phyloP scores from a whole-genome alignment of 2,888 invertebrate genomes.

The Baccha elongata region DNA sequence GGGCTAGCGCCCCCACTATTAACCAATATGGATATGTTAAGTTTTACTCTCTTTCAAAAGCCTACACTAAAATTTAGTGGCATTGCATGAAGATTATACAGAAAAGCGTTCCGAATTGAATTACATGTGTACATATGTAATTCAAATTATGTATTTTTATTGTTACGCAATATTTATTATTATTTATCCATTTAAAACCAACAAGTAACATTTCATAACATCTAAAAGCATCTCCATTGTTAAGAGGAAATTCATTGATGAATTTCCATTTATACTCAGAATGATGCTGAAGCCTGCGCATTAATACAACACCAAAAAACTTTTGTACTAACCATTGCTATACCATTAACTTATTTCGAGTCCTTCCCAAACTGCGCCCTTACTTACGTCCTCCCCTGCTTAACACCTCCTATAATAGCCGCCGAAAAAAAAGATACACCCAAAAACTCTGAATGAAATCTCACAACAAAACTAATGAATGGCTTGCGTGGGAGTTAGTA shows the following conservation, averaged over 20 bases:
- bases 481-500: slow-evolving; percentile 68
- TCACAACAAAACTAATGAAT: slow-evolving; percentile 65
- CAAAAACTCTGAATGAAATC: slow-evolving; percentile 70
- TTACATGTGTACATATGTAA: too few species aligned
- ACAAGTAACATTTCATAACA: slow-evolving; percentile 28
- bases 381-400: slow-evolving; percentile 19
- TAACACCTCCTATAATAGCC: slow-evolving; percentile 1
- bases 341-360: slow-evolving; percentile 30
- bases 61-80: too few species aligned
- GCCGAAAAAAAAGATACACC: slow-evolving; percentile 30
- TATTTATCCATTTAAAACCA: not conserved
- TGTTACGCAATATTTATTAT: too few species aligned
- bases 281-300: slow-evolving; percentile 56
- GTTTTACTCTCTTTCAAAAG: too few species aligned
- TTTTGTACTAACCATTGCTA: slow-evolving; percentile 24
- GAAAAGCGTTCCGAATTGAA: too few species aligned
- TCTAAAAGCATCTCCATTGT: slow-evolving; percentile 4
- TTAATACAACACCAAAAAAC: slow-evolving; percentile 9
- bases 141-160: too few species aligned
- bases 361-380: slow-evolving; percentile 25
- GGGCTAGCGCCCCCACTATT: too few species aligned
- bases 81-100: too few species aligned
- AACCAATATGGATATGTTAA: too few species aligned
- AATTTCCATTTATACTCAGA: slow-evolving; percentile 41
- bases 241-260: slow-evolving; percentile 63